phyloP scores from a whole-genome alignment of 2,797 vertebrate species.

The Otus scops region DNA sequence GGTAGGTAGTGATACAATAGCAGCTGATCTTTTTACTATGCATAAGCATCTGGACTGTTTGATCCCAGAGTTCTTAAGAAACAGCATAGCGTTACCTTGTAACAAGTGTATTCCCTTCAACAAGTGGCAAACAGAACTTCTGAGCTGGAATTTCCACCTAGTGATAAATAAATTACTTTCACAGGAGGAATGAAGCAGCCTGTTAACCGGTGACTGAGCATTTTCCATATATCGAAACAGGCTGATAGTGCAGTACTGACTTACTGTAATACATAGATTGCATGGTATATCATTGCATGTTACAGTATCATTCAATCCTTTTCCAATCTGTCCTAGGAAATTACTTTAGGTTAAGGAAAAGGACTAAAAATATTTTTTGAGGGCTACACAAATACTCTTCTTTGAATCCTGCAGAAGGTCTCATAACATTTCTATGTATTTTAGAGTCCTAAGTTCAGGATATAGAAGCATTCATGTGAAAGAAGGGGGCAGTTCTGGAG shows the following conservation, averaged over 20 bases:
- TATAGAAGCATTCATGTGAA: background rate
- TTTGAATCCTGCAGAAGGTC: background rate
- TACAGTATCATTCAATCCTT: background rate
- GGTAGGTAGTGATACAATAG: background rate
- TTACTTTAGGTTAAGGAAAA: background rate
- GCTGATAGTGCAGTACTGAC: background rate
- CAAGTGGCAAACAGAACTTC: background rate
- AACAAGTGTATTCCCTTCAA: background rate
- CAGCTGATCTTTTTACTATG: background rate
- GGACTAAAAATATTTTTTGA: background rate
- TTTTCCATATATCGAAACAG: background rate
- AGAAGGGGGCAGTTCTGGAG: background rate
- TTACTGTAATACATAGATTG: background rate
- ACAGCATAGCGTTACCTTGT: background rate
- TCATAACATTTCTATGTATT: background rate
- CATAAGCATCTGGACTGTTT: background rate
- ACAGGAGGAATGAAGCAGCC: background rate
- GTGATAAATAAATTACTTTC: background rate
- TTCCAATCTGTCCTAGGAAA: background rate
- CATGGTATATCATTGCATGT: background rate
- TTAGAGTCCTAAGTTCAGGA: background rate
- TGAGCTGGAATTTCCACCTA: background rate
- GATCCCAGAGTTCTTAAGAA: background rate
- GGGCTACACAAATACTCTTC: background rate
- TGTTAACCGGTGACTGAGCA: background rate